Base-by-base conservation (phyloP, 2,113 vertebrate species). In the Sander lucioperca region DNA sequence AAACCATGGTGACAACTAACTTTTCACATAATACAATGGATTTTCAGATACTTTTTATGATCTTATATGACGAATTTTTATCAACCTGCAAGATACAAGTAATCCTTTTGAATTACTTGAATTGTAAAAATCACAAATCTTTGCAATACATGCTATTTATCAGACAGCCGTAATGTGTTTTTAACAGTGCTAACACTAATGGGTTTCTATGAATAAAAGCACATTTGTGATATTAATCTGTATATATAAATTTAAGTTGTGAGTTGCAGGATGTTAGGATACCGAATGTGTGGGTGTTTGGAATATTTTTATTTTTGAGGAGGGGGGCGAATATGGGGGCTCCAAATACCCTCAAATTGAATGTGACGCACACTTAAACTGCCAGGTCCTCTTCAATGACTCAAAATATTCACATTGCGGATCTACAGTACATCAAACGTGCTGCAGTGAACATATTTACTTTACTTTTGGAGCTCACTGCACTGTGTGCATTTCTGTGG, bases 331-430 rank as follows among this genome's bases (percentile, higher is more conserved):
- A 5, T 14, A n/a, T n/a, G n/a, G n/a, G n/a, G 5, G 19, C 53
- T 77, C 6, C 12, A 43, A 3, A 56, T 33, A 33, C 33, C 33
- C 5, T 71, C 30, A 70, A 77, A 88, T 18, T 80, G 5, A 70
- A 74, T 47, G 45, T 73, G 61, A 83, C 57, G 3, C 45, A 19
- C 30, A 66, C 56, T 74, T 54, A 53, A 53, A 62, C 65, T 36
- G 21, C 9, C 43, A 5, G 21, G n/a, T 23, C 33, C 12, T 36
- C 27, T 74, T 47, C 3, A 13, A 16, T 65, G 6, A 54, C 51
- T 19, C 23, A 30, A 54, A 50, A 45, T 21, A 77, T 48, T n/a
- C 25, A 64, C 30, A 62, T 33, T 70, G 30, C 11, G 1, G 30
- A 45, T 56, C 23, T 21, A 68, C 19, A 58, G 30, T 50, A 30